Evolutionary conservation across 2,888 invertebrate genomes (phyloP).

Genomic region (Anoplius nigerrimus): DNA sequence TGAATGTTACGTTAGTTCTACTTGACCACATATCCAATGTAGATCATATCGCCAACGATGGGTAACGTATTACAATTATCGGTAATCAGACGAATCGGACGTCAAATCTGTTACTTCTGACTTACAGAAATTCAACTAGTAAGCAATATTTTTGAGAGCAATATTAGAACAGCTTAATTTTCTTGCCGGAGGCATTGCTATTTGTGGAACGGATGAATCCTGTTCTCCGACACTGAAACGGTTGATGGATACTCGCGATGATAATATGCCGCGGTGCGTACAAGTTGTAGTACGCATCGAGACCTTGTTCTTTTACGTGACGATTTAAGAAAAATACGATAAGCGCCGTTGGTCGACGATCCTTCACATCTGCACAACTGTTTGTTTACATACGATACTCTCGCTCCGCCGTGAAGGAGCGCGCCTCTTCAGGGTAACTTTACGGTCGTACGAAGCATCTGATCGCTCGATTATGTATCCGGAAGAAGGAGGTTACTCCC

Average conservation of each 20-base stretch:
- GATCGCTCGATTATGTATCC: constrained; percentile 14
- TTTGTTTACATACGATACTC: constrained; percentile 31
- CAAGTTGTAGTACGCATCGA: background rate
- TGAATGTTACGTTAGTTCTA: too few species aligned
- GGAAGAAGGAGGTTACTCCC: background rate
- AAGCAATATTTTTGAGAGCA: too few species aligned
- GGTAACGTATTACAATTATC: too few species aligned
- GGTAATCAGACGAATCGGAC: too few species aligned
- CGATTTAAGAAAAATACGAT: background rate
- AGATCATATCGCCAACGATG: too few species aligned
- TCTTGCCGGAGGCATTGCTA: too few species aligned
- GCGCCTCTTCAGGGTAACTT: constrained; percentile 44
- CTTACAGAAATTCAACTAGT: too few species aligned
- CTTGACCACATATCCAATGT: too few species aligned
- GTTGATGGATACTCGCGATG: background rate
- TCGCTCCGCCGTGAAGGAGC: constrained; percentile 27
- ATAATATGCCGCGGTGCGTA: background rate
- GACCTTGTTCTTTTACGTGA: background rate
- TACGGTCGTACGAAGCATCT: constrained; percentile 25
- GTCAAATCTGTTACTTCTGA: too few species aligned
- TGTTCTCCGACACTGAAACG: too few species aligned
- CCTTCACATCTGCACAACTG: constrained; percentile 41
- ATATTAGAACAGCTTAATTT: too few species aligned
- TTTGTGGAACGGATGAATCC: too few species aligned
- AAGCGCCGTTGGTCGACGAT: constrained; percentile 16